These are phyloP conservation scores for Camponotus fellah DNA, from an alignment of 2,888 invertebrate species.

Conservation along the genomic window DNA sequence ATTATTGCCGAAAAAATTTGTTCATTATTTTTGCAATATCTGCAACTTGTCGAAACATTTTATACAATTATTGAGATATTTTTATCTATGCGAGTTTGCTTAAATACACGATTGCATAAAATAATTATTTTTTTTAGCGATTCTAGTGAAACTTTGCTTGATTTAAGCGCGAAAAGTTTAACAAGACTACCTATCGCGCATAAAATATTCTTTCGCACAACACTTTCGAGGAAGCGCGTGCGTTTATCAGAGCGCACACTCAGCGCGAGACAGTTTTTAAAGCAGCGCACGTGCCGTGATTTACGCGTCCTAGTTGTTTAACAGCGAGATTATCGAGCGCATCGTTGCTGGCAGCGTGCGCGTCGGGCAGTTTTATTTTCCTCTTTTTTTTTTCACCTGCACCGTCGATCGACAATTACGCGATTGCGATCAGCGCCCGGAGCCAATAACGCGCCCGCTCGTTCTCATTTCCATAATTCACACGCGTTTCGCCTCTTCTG, in stretches of 20 bases:
- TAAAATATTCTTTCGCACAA: neutral
- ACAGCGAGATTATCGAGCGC: slow-evolving; percentile 64
- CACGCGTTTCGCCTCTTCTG: slow-evolving; percentile 67
- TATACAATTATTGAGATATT: neutral
- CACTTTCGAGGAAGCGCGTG: slow-evolving; percentile 7
- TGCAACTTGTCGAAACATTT: neutral
- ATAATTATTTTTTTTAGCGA: neutral
- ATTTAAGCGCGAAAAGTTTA: neutral
- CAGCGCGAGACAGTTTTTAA: slow-evolving; percentile 55
- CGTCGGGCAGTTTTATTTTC: slow-evolving; percentile 60
- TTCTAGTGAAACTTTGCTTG: neutral
- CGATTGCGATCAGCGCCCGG: slow-evolving; percentile 72
- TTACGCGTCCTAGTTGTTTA: slow-evolving; percentile 70
- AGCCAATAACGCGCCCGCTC: slow-evolving; percentile 68
- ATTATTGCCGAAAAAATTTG: neutral
- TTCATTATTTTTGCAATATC: neutral
- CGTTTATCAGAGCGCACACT: slow-evolving; percentile 40
- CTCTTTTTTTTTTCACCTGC: slow-evolving; percentile 43
- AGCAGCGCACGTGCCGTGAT: slow-evolving; percentile 60
- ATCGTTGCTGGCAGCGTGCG: slow-evolving; percentile 31
- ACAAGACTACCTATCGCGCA: neutral
- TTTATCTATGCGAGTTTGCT: neutral
- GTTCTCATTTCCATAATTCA: slow-evolving; percentile 77
- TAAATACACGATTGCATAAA: neutral
- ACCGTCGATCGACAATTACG: slow-evolving; percentile 73